These are phyloP conservation scores for Anoplophora glabripennis DNA, from an alignment of 1,140 invertebrate genomes.

Conservation along the genomic window DNA sequence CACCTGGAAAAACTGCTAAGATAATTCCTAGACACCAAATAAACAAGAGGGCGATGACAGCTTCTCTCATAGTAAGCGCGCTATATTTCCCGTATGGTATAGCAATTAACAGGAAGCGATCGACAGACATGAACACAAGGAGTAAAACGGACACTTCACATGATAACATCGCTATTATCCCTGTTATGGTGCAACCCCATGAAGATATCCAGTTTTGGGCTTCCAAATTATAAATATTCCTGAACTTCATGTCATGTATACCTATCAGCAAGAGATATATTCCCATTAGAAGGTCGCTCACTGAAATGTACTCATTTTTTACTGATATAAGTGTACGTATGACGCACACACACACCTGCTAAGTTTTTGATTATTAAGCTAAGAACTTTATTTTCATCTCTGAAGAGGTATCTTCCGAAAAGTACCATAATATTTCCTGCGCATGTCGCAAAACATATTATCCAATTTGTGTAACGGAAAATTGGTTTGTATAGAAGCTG, in stretches of 20 bases:
- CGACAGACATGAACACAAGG: constrained; percentile 72
- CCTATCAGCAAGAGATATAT: constrained; percentile 72
- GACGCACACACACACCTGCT: constrained; percentile 53
- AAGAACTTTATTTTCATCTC: constrained; percentile 59
- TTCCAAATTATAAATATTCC: constrained; percentile 60
- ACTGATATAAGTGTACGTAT: not conserved
- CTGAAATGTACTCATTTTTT: constrained; percentile 36
- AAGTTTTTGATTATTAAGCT: constrained; percentile 70
- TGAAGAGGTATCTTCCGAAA: constrained; percentile 62
- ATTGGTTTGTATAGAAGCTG: constrained; percentile 63
- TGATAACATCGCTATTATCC: constrained; percentile 66
- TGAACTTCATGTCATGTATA: constrained; percentile 61
- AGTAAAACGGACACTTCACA: constrained; percentile 75
- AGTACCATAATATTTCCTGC: constrained; percentile 68
- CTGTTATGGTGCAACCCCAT: constrained; percentile 62
- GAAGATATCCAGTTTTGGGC: constrained; percentile 69
- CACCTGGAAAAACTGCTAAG: constrained; percentile 66
- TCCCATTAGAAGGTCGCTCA: constrained; percentile 79
- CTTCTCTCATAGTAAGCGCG: constrained; percentile 55
- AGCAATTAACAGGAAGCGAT: constrained; percentile 69
- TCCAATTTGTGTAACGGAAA: constrained; percentile 67
- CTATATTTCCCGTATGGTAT: constrained; percentile 62
- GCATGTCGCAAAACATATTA: constrained; percentile 66
- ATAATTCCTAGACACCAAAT: constrained; percentile 66
- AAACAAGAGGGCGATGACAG: constrained; percentile 54